phyloP scores from a whole-genome alignment of 1,140 invertebrate genomes.

The Plutomurus gul region DNA sequence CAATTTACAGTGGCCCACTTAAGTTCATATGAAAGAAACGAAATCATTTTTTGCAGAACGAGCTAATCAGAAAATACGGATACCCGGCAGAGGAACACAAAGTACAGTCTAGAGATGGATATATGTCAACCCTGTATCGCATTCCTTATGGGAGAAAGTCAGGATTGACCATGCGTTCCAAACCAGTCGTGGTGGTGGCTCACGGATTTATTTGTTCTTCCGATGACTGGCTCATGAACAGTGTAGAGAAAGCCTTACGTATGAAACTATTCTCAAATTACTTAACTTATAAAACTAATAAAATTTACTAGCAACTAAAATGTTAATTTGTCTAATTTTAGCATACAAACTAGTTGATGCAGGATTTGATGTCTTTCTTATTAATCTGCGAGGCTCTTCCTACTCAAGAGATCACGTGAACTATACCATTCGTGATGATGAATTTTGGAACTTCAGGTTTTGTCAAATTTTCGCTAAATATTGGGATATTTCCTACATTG shows the following conservation, averaged over 20 bases:
- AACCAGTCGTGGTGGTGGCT: conserved; percentile 66
- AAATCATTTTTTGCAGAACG: conserved; percentile 50
- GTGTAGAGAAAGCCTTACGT: neutral
- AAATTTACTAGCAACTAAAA: neutral
- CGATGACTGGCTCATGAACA: conserved; percentile 71
- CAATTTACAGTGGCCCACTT: no score
- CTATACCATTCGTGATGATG: no score
- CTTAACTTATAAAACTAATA: neutral
- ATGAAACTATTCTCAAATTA: neutral
- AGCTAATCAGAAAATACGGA: conserved; percentile 44
- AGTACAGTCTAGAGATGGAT: conserved; percentile 43
- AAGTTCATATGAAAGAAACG: no score
- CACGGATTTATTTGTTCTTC: conserved; percentile 78
- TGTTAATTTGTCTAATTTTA: conserved; percentile 52
- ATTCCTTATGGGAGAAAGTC: conserved; percentile 38
- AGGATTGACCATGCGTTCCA: neutral
- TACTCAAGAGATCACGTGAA: no score
- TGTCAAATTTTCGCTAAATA: no score
- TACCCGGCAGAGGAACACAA: conserved; percentile 50
- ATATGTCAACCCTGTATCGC: conserved; percentile 44
- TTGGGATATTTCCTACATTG: no score
- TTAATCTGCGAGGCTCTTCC: no score
- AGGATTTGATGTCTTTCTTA: conserved; percentile 78
- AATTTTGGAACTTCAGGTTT: no score
- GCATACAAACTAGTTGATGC: conserved; percentile 67